phyloP scores from a whole-genome alignment of 2,113 vertebrate species.

The Cynocephalus volans region DNA sequence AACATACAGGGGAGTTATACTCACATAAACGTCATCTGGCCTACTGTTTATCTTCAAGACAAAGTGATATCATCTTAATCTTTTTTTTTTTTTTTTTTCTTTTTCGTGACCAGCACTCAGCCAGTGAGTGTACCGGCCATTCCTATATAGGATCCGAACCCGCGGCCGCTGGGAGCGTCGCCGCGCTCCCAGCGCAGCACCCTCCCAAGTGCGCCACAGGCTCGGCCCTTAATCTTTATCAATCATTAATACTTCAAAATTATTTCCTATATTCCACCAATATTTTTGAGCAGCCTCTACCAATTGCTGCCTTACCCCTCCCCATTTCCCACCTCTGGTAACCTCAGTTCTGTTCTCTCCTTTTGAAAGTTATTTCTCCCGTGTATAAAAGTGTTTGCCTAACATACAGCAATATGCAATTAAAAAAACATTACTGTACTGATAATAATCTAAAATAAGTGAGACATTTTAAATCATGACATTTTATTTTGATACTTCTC shows the following conservation, averaged over 20 bases:
- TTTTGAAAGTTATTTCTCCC: neutral
- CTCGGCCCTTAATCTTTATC: too few species aligned
- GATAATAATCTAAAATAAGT: neutral
- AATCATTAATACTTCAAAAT: neutral
- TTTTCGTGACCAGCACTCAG: too few species aligned
- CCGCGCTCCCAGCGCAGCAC: too few species aligned
- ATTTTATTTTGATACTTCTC: neutral
- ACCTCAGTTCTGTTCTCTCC: too few species aligned
- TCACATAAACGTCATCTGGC: neutral
- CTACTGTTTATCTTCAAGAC: neutral
- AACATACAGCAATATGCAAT: neutral
- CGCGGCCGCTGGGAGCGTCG: too few species aligned
- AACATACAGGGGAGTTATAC: neutral
- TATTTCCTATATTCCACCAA: neutral
- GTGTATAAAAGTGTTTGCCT: neutral
- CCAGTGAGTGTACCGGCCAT: too few species aligned
- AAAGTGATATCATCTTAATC: neutral
- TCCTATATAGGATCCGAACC: too few species aligned
- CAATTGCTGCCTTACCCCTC: too few species aligned
- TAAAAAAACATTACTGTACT: neutral
- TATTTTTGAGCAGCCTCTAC: neutral
- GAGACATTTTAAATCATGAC: neutral
- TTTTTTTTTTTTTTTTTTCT: too few species aligned
- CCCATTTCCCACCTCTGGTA: too few species aligned
- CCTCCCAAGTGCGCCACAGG: too few species aligned